These are phyloP conservation scores for Rhimphoctona megacephalus DNA, from an alignment of 2,888 invertebrate genomes.

Conservation along the genomic window DNA sequence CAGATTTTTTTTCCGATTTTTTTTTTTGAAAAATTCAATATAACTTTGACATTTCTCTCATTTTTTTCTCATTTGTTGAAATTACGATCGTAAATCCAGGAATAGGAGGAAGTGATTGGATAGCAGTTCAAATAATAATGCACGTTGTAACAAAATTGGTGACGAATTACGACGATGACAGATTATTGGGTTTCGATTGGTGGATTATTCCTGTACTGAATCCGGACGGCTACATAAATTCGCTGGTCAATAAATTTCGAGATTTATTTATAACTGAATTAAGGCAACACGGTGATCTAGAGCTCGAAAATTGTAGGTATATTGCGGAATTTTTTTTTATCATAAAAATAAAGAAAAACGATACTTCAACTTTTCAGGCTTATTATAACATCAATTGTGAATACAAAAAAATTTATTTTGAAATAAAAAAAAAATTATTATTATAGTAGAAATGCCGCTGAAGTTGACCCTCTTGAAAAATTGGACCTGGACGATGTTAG, in stretches of 20 bases:
- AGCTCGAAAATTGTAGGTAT: no score
- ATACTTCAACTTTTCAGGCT: no score
- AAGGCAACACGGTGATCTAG: no score
- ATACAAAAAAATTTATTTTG: no score
- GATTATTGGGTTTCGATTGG: slow-evolving; percentile 62
- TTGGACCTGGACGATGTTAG: no score
- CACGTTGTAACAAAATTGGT: slow-evolving; percentile 52
- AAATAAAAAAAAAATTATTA: no score
- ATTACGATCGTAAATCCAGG: slow-evolving; percentile 35
- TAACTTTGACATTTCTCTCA: not conserved
- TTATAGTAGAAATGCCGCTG: no score
- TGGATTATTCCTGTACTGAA: slow-evolving; percentile 66
- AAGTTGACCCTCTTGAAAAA: no score
- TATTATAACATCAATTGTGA: no score
- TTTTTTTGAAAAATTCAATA: not conserved
- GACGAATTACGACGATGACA: slow-evolving; percentile 51
- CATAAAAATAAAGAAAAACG: no score
- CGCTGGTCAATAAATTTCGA: slow-evolving; percentile 50
- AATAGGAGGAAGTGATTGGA: slow-evolving; percentile 63
- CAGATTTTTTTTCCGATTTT: no score
- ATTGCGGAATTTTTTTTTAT: no score
- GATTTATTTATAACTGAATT: not conserved
- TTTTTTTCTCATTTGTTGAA: not conserved
- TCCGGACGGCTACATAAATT: slow-evolving; percentile 64
- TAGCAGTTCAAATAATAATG: slow-evolving; percentile 51